Base-by-base conservation (phyloP, 2,888 invertebrate genomes). In the Diogma glabrata region DNA sequence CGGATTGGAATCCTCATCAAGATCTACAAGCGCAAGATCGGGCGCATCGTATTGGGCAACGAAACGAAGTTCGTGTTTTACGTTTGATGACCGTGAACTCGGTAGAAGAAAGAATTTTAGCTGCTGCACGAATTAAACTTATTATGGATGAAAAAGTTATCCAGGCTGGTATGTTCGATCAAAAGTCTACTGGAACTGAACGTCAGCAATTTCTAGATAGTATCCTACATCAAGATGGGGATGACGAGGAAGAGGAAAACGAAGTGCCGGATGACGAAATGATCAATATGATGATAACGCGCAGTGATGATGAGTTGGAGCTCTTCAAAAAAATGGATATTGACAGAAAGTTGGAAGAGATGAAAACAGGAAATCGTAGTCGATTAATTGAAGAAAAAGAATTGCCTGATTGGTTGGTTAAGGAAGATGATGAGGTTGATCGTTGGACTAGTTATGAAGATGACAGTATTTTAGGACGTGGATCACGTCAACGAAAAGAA, bases 1-100 rank as follows among this genome's bases (percentile, higher is more conserved):
- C 97, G 1, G 99, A 99, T 72, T 99, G 99, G 99, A 99, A 99
- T 78, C 99, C 99, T 3, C 99, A 99, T 75, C 99, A 99, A 84
- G 97, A 99, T 78, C 77, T 99, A 59, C 99, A 99, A 81, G 99
- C 99, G 1, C 97, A 99, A 74, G 99, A 99, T 76, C 82, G 99
- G 65, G 99, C 99, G 4, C 99, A 99, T 79, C 87, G 99, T 71
- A 99, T 99, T 60, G 99, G 99, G 0, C 99, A 99, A 71, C 84
- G 94, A 57, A 96, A 97, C 67, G 99, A 99, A 72, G 96, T 99
- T 53, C 82, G 99, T 24, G 99, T 99, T 2, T 73, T 99, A 51
- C 80, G 99, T 50, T 75, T 99, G 54, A 96, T 99, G 90, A 97
- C 97, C 0, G 97, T 99, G 3, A 97, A 97, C 72, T 95, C 96